Evolutionary conservation across 2,888 invertebrate genomes (phyloP).

Genomic region (Hirtodrosophila confusa): DNA sequence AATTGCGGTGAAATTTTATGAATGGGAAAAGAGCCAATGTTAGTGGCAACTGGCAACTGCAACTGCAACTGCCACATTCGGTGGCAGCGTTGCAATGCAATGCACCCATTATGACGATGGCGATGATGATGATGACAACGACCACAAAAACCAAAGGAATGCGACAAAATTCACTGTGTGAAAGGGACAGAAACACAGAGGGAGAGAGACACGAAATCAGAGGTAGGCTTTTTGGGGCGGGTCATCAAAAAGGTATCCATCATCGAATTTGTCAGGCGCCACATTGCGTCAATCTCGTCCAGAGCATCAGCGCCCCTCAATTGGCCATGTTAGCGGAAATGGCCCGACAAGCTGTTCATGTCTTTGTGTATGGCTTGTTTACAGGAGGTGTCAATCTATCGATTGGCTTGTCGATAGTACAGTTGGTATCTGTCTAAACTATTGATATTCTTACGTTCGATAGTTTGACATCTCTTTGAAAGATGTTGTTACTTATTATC

Average conservation of each 20-base stretch:
- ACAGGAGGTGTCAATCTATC: too few relatives aligned
- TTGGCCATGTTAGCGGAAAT: constrained; percentile 35
- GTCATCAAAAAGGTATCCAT: constrained; percentile 68
- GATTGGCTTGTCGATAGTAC: too few relatives aligned
- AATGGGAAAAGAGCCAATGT: constrained; percentile 21
- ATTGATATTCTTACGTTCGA: too few relatives aligned
- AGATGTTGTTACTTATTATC: too few relatives aligned
- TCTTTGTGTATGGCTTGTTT: background rate
- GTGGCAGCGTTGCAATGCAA: constrained; percentile 31
- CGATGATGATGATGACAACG: constrained; percentile 16
- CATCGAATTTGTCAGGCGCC: constrained; percentile 45
- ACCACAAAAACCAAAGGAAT: constrained; percentile 71
- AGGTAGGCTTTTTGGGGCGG: constrained; percentile 11
- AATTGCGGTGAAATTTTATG: constrained; percentile 66
- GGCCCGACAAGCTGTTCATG: constrained; percentile 19
- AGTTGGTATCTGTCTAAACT: too few relatives aligned
- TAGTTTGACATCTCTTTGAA: too few relatives aligned
- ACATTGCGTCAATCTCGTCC: constrained; percentile 39
- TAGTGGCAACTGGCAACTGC: constrained; percentile 23
- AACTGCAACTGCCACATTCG: constrained; percentile 25
- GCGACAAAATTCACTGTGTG: constrained; percentile 50
- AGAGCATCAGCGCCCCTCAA: constrained; percentile 10
- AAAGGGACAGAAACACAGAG: constrained; percentile 2
- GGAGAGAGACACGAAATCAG: background rate
- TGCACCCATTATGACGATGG: constrained; percentile 56